Evolutionary conservation across 1,140 invertebrate genomes (phyloP).

Genomic region (Polypedilum vanderplanki): DNA sequence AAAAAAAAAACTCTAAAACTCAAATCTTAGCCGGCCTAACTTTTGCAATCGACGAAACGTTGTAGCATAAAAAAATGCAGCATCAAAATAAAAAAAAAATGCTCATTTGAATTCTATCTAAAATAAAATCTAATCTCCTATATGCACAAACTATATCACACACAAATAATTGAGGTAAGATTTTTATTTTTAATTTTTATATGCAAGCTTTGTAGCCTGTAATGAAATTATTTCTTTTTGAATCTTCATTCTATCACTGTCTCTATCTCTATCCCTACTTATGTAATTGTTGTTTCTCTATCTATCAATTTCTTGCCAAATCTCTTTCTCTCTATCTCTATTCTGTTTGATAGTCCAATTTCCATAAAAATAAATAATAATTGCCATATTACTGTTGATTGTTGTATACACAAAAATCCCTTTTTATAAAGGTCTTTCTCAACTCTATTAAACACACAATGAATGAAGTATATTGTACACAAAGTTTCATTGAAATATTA

Average conservation of each 20-base stretch:
- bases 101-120: not conserved
- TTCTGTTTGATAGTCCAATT: not conserved
- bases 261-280: not conserved
- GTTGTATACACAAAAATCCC: not conserved
- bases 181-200: not conserved
- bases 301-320: not conserved
- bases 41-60: conserved; percentile 23
- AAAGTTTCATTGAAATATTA: not conserved
- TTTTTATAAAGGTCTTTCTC: not conserved
- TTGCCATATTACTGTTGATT: not conserved
- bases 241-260: not conserved
- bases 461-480: not conserved
- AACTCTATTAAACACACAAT: not conserved
- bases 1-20: too few relatives aligned
- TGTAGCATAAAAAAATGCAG: not conserved
- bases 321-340: not conserved
- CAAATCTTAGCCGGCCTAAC: not conserved
- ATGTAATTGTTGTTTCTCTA: not conserved
- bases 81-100: conserved; percentile 1
- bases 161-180: conserved; percentile 2
- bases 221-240: not conserved
- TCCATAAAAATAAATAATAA: not conserved
- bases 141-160: not conserved
- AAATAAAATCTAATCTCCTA: not conserved
- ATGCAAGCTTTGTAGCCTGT: not conserved